A percentile compares a stretch with the other conserved stretches of the same genome.
phyloP scores from a whole-genome alignment of 2,113 vertebrate species.

The Rhodinocichla rosea region DNA sequence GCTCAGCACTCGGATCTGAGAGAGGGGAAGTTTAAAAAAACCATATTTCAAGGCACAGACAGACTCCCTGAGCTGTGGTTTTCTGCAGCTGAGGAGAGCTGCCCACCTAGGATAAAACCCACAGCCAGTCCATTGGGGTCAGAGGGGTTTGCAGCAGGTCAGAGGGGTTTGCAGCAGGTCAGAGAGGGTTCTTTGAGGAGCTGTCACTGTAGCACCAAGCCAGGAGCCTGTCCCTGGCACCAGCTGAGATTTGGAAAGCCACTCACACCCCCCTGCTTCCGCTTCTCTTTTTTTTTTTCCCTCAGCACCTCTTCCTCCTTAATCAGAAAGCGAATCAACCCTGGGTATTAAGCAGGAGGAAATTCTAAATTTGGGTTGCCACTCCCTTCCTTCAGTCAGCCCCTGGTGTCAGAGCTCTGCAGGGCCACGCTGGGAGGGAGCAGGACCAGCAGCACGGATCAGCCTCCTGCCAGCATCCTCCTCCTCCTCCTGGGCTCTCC shows the following conservation, averaged over 20 bases:
- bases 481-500: neutral
- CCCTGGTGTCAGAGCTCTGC: neutral
- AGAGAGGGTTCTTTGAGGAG: neutral
- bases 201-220: neutral
- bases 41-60: neutral
- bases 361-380: constrained; percentile 52
- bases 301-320: constrained; percentile 51
- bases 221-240: neutral
- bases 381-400: constrained; percentile 45
- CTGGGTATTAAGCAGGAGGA: constrained; percentile 55
- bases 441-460: neutral
- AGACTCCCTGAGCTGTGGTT: neutral
- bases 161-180: too few species aligned
- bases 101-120: too few species aligned
- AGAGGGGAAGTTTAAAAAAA: neutral
- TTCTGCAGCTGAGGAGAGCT: neutral
- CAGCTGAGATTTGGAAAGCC: neutral
- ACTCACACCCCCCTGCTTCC: neutral
- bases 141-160: neutral
- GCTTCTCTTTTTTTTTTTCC: neutral
- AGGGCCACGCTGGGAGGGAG: neutral
- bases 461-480: neutral
- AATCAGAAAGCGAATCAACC: constrained; percentile 34
- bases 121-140: accelerated
- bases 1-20: neutral